Evolutionary conservation across 30 jellyfish, hydroid and myxozoan genomes (phyloP), one percentile per base, ranked within the genome.

Genomic region (Aurelia aurita): DNA sequence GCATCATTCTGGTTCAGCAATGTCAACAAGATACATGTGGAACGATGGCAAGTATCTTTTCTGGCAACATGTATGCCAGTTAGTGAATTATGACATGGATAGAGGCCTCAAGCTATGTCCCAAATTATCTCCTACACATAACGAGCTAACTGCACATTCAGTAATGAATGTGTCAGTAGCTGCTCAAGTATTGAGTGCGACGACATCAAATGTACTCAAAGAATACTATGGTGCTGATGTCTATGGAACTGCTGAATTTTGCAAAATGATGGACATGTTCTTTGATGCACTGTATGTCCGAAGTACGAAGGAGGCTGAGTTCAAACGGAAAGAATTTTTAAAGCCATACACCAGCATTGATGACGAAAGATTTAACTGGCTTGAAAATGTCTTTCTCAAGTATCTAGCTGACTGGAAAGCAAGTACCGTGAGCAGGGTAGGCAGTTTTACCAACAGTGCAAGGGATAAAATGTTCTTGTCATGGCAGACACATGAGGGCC

Each of bases 171-270:
- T 35, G 29, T 51, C 45, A 4, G 28, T 71, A 19, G 89, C 90
- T 39, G 88, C 65, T 21, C 91, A 75, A 55, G 91, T 79, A 11
- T 61, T 87, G 16, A 87, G 96, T 46, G 87, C 86, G 57, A 77
- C 83, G 27, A 61, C 78, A 34, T 34, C 80, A 23, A 65, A 78
- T 8, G 72, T 68, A 31, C 68, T 74, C 39, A 70, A 39, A 39
- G 46, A 34, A 34, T 34, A 34, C 5, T 2, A 34, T 34, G 46
- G 46, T 2, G 6, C 46, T 34, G 46, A 34, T 34, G 46, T 2
- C 46, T 10, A 34, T 49, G 87, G 53, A 26, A 82, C 87, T 57
- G 93, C 79, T 46, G 69, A 58, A 19, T 85, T 68, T 34, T 72
- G 95, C 64, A 18, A 65, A 5, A 69, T 19, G 79, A 21, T 81